Conservation (phyloP, 2,113 vertebrate genomes). For the Dolichotis patagonum region DNA sequence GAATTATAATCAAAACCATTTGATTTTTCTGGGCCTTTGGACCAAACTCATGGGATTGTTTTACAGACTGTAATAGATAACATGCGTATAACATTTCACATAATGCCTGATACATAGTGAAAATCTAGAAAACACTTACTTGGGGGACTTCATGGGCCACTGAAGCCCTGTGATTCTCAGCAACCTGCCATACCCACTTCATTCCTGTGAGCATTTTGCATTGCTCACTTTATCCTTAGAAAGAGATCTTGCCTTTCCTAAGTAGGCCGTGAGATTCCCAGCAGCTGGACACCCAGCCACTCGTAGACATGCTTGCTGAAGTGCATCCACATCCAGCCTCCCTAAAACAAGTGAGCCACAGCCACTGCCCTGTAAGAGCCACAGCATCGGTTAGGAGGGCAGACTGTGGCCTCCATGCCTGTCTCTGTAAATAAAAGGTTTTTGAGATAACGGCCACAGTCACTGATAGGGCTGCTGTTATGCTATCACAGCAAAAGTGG, state of each 20-base stretch:
- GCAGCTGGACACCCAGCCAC: neutral
- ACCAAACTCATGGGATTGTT: neutral
- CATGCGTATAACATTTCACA: neutral
- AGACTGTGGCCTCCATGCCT: neutral
- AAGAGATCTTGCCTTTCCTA: neutral
- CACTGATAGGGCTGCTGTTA: neutral
- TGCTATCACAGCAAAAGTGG: neutral
- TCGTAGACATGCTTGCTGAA: neutral
- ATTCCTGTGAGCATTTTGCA: neutral
- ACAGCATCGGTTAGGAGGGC: neutral
- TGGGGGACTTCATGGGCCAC: neutral
- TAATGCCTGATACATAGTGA: neutral
- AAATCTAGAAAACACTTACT: slow-evolving; percentile 4
- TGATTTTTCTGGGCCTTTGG: neutral
- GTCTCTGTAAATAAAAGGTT: neutral
- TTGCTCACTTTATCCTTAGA: neutral
- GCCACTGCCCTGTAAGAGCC: neutral
- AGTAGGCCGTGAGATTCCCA: neutral
- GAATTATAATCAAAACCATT: neutral
- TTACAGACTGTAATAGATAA: neutral
- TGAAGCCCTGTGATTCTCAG: neutral
- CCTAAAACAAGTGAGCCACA: neutral
- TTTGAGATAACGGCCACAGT: neutral
- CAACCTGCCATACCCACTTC: neutral
- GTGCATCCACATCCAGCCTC: neutral